Evolutionary conservation across 1,140 invertebrate species (phyloP).

Genomic region (Lerema accius): DNA sequence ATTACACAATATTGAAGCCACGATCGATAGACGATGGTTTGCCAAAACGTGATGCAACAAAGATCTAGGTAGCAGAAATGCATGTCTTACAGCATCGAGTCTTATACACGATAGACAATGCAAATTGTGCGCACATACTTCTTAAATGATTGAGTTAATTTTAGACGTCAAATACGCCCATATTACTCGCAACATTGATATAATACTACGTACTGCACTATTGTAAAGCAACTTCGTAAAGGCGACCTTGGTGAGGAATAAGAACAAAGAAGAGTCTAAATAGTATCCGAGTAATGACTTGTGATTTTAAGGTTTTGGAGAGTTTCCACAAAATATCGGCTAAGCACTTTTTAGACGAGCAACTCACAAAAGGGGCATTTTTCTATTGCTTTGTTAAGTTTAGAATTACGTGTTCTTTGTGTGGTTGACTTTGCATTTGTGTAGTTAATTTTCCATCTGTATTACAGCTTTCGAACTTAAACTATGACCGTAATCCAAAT

Average conservation of each 20-base stretch:
- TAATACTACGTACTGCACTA: conserved; percentile 8
- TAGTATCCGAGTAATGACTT: conserved; percentile 6
- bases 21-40: conserved; percentile 18
- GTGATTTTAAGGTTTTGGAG: not conserved
- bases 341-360: not conserved
- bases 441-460: too few species aligned
- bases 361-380: too few species aligned
- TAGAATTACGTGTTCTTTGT: too few species aligned
- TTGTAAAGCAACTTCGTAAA: conserved; percentile 14
- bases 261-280: conserved; percentile 17
- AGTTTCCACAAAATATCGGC: conserved; percentile 1
- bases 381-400: too few species aligned
- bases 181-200: conserved; percentile 24
- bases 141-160: conserved; percentile 25
- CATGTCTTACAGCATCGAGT: conserved; percentile 17
- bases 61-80: conserved; percentile 15
- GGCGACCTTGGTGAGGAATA: conserved; percentile 17
- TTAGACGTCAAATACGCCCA: conserved; percentile 25
- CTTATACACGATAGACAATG: conserved; percentile 8
- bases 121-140: conserved; percentile 21
- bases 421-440: too few species aligned
- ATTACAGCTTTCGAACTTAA: too few species aligned
- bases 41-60: conserved; percentile 29
- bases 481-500: too few species aligned
- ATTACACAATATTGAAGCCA: conserved; percentile 4